phyloP scores from a whole-genome alignment of 2,888 invertebrate genomes.

The Xylota segnis region DNA sequence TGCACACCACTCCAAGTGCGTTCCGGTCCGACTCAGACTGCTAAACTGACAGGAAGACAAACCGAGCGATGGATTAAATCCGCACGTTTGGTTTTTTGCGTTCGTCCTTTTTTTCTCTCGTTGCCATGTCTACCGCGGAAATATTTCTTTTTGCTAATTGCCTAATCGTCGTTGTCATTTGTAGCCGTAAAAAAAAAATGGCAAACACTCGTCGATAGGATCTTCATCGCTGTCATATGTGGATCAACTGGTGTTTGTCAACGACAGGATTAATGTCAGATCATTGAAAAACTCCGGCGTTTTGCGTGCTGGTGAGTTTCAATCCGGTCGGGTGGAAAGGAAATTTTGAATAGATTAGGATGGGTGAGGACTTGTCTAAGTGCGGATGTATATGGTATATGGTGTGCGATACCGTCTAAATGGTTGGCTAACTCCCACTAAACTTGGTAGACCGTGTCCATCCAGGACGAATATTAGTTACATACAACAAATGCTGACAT shows the following conservation, averaged over 20 bases:
- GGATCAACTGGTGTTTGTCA: slow-evolving; percentile 71
- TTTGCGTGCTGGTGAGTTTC: slow-evolving; percentile 21
- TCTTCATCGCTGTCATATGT: slow-evolving; percentile 69
- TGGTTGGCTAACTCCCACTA: too few relatives aligned
- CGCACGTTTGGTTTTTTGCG: slow-evolving; percentile 60
- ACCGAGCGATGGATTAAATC: slow-evolving; percentile 73
- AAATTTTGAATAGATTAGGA: background rate
- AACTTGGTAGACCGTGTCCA: too few relatives aligned
- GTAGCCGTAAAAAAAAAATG: slow-evolving; percentile 7
- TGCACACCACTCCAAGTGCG: slow-evolving; percentile 27
- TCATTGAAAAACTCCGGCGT: slow-evolving; percentile 44
- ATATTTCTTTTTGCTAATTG: slow-evolving; percentile 63
- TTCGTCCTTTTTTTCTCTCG: slow-evolving; percentile 7
- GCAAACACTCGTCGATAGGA: slow-evolving; percentile 40
- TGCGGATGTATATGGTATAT: too few relatives aligned
- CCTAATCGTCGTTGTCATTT: slow-evolving; percentile 70
- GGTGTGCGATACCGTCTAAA: too few relatives aligned
- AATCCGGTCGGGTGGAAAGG: slow-evolving; percentile 34
- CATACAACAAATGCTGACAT: too few relatives aligned
- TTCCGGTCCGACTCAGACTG: slow-evolving; percentile 54
- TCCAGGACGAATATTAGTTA: too few relatives aligned
- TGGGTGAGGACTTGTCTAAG: too few relatives aligned
- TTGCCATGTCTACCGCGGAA: slow-evolving; percentile 19
- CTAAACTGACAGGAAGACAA: slow-evolving; percentile 74
- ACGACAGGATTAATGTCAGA: slow-evolving; percentile 70